These are phyloP conservation scores for Meghimatium bilineatum DNA, from an alignment of 2,888 invertebrate species.

Conservation along the genomic window DNA sequence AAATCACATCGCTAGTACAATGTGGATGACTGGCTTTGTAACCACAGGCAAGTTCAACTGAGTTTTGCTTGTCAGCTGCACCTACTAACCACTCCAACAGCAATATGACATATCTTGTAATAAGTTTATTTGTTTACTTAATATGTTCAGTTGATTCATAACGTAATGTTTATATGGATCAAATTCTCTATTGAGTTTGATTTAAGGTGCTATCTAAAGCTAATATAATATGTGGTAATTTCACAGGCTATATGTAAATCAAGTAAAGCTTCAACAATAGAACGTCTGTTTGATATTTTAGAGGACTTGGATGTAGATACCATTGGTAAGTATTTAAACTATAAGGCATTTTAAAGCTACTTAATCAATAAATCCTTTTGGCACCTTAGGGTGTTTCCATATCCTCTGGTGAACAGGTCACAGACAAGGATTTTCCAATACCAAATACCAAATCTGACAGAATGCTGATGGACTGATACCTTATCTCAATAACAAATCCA, in stretches of 20 bases:
- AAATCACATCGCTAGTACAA: too few species aligned
- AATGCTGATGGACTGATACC: too few species aligned
- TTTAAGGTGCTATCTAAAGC: neutral
- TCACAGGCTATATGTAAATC: slow-evolving; percentile 63
- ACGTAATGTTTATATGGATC: neutral
- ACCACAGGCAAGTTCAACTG: too few species aligned
- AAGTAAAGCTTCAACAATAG: slow-evolving; percentile 56
- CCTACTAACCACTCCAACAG: too few species aligned
- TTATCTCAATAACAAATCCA: too few species aligned
- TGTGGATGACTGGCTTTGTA: too few species aligned
- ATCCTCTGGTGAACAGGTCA: neutral
- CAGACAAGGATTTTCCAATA: too few species aligned
- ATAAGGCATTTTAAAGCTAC: neutral
- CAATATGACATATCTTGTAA: too few species aligned
- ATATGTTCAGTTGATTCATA: neutral
- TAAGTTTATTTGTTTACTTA: neutral
- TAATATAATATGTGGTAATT: neutral
- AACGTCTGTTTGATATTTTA: slow-evolving; percentile 63
- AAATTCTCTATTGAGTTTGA: neutral
- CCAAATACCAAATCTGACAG: too few species aligned
- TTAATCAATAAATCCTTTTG: neutral
- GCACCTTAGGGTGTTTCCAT: too few species aligned
- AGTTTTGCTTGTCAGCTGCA: too few species aligned
- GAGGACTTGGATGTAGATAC: slow-evolving; percentile 61
- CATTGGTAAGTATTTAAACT: slow-evolving; percentile 58